These are phyloP conservation scores for Dromaius novaehollandiae DNA, from an alignment of 2,113 vertebrate genomes.

Conservation along the genomic window DNA sequence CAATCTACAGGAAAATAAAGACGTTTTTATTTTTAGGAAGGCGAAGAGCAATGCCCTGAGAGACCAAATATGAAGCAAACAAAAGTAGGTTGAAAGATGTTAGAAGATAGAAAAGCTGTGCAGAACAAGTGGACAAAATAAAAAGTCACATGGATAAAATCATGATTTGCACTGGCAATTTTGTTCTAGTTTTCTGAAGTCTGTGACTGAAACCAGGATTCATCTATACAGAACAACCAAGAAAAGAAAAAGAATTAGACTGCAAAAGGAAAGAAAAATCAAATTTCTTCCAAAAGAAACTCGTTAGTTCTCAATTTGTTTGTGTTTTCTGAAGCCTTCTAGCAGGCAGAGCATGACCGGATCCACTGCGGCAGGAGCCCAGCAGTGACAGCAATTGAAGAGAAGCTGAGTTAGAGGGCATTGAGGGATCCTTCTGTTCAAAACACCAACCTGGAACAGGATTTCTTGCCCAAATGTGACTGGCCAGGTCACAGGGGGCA, in stretches of 20 bases:
- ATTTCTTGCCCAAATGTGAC: neutral
- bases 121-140: neutral
- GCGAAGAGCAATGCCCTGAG: neutral
- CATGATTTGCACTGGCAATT: no score
- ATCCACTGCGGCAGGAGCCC: neutral
- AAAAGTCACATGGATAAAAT: neutral
- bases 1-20: neutral
- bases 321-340: neutral
- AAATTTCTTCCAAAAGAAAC: neutral
- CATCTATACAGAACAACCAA: neutral
- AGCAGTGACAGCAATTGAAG: neutral
- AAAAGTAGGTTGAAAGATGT: neutral
- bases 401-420: neutral
- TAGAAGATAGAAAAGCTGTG: neutral
- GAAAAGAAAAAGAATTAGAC: neutral
- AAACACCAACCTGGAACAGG: neutral
- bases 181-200: neutral
- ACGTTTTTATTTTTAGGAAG: conserved; percentile 8
- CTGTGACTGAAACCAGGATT: neutral
- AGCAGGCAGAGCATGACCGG: neutral
- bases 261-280: neutral
- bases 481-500: no score
- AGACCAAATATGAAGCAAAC: neutral
- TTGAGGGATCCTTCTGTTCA: neutral
- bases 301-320: neutral